Percentiles rank a stretch among this genome's conserved stretches.
Evolutionary conservation across 2,888 invertebrate species (phyloP).

Genomic region (Latrodectus hesperus): DNA sequence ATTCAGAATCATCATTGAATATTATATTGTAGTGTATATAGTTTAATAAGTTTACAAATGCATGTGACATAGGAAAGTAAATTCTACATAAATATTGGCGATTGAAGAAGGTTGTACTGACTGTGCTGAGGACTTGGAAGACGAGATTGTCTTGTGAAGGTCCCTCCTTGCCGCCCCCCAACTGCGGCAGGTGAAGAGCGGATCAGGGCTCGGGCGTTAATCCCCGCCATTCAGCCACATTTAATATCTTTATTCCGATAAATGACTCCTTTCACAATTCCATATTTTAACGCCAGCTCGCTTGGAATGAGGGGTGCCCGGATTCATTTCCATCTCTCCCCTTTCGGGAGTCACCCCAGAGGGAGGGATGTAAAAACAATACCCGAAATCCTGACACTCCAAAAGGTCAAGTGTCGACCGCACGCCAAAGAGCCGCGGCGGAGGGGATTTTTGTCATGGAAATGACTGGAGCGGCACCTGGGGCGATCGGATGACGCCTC

Average conservation of each 20-base stretch:
- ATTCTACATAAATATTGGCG: no score
- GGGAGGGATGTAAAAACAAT: not conserved
- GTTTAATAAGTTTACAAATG: no score
- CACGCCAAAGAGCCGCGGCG: conserved; percentile 44
- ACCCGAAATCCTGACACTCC: conserved; percentile 34
- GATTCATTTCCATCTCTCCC: conserved; percentile 7
- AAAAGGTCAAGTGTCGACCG: conserved; percentile 64
- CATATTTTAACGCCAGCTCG: conserved; percentile 21
- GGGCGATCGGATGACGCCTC: no score
- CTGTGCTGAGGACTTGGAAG: no score
- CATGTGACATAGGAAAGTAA: no score
- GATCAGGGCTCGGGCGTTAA: not conserved
- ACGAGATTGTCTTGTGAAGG: no score
- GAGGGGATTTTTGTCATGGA: conserved; percentile 12
- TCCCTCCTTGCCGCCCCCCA: no score
- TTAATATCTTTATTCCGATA: conserved; percentile 66
- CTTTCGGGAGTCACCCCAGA: not conserved
- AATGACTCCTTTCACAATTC: conserved; percentile 59
- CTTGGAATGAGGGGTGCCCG: not conserved
- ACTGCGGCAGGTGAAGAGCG: not conserved
- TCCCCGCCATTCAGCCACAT: not conserved
- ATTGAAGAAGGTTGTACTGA: no score
- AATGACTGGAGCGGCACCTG: no score
- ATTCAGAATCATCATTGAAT: no score
- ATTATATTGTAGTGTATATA: no score